Base-by-base conservation (phyloP, 64 coral and sea anemone species). In the Cladopsammia gracilis region DNA sequence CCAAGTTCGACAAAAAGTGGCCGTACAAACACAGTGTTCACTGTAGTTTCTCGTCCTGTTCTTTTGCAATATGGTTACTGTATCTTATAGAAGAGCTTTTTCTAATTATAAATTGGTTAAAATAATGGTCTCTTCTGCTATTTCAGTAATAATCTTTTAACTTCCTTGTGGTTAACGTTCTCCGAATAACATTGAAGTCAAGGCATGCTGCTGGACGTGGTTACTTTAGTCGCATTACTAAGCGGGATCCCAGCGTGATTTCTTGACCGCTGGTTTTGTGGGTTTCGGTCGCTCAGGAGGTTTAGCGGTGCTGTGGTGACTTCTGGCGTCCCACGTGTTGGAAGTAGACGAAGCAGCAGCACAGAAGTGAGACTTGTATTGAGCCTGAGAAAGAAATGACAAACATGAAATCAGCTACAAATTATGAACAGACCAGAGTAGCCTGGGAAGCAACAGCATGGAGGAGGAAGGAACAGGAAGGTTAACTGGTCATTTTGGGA, bases 361-460 rank as follows among this genome's bases (percentile, higher is more conserved):
- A 43, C 89, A 77, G 23, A 97, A 97, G 71, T 93, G 91, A 42
- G 91, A 89, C 69, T 94, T 97, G 62, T 94, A 97, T 66, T 97
- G 96, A 6, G 96, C 92, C 96, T 97, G 82, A 51, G 8, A 57
- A 87, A 78, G 53, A 12, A 89, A 48, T 50, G 48, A 71, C 25
- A 76, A 10, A 52, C 25, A 14, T 24, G 51, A 25, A 42, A 13
- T 43, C 26, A 11, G 43, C 12, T 26, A 71, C 19, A 86, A 25
- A 50, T 71, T 9, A 20, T 54, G 15, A 25, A 67, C 57, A 50
- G 23, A 79, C 57, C 10, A 7, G 11, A 57, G 13, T 7, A 16
- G 26, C 14, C 25, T 78, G 14, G 10, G 7, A 48, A 56, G 7
- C 53, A 56, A 56, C 53, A 34, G 34, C 2, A 34, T 34, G 34